A percentile compares a stretch with the other conserved stretches of the same genome.
phyloP scores from a whole-genome alignment of 2,113 vertebrate species.

The Aegithalos caudatus region DNA sequence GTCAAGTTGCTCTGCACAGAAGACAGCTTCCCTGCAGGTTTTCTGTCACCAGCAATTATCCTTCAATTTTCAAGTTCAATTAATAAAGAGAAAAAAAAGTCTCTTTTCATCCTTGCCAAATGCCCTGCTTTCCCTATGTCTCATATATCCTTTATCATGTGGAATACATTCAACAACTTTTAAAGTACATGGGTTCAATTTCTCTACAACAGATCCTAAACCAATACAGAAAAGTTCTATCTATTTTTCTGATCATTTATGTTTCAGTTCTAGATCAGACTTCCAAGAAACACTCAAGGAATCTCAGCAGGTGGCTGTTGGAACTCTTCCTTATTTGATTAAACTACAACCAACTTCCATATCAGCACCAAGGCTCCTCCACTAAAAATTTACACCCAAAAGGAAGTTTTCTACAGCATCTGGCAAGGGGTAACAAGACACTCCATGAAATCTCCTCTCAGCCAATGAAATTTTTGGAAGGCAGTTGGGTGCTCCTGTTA shows the following conservation, averaged over 20 bases:
- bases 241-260: background rate
- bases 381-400: background rate
- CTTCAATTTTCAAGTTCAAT: background rate
- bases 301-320: background rate
- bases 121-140: background rate
- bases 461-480: background rate
- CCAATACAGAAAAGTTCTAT: background rate
- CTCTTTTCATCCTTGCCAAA: background rate
- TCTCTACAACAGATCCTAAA: background rate
- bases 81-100: background rate
- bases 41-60: background rate
- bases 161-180: background rate
- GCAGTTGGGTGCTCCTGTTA: background rate
- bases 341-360: background rate
- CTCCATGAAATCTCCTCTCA: background rate
- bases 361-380: background rate
- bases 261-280: background rate
- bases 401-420: background rate
- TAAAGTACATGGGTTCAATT: background rate
- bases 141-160: background rate
- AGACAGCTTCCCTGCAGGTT: background rate
- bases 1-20: background rate
- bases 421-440: background rate
- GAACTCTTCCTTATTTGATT: background rate
- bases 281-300: background rate